Base-by-base conservation (phyloP, 2,888 invertebrate species). In the Herminia tarsipennalis region DNA sequence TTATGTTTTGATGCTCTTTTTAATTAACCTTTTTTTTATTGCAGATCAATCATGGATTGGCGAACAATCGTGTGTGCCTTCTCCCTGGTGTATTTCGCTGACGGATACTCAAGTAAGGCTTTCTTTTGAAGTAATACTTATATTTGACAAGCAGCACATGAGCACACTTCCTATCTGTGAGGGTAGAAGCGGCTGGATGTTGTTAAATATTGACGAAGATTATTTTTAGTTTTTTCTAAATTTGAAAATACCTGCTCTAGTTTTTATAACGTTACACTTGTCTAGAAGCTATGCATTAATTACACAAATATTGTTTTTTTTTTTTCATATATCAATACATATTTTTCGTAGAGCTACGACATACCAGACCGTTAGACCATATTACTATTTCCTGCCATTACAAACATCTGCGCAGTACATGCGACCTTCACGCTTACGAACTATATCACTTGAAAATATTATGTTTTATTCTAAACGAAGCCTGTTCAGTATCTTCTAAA, bases 21-120 rank as follows among this genome's bases (percentile, higher is more conserved):
- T 40, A 44, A 42, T 24, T 13, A 28, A 14, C 40, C 24, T 44
- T 58, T 64, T 64, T 53, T 62, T 69, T 56, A 56, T 87, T 86
- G 40, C 86, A 91, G 90, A 69, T 76, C 61, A 43, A 80, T 48
- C 53, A 91, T 90, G 88, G 89, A 86, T 72, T 91, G 92, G 92
- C 73, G 76, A 46, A 81, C 83, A 40, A 74, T 73, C 44, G 57
- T 88, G 28, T 56, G 86, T 46, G 61, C 78, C 47, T 73, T 86
- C 42, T 74, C 81, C 12, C 56, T 87, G 53, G 80, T 85, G 51
- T 78, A 79, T 49, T 82, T 78, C 63, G 85, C 81, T 57, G 86
- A 88, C 66, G 90, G 89, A 52, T 92, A 73, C 70, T 92, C 92
- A 61, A 92, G 92, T 92, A 76, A 88, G 90, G 70, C 16, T 27